phyloP scores from a whole-genome alignment of 1,140 invertebrate genomes.

The Drosophila murphyi region DNA sequence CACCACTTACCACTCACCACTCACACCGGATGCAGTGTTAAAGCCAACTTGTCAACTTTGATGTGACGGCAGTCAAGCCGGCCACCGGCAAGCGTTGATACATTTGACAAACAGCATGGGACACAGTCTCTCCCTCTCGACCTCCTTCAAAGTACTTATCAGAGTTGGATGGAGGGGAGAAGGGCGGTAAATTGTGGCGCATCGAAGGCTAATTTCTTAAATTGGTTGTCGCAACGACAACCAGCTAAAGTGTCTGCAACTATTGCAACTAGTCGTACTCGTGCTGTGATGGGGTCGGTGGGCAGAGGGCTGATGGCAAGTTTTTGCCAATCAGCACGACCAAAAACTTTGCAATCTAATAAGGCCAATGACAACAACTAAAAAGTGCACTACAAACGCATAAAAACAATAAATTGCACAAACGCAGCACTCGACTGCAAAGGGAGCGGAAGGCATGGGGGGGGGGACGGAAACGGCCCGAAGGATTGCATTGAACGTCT shows the following conservation, averaged over 20 bases:
- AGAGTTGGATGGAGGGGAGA: background rate
- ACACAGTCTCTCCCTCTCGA: slow-evolving; percentile 2
- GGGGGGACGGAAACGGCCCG: background rate
- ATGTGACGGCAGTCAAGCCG: slow-evolving; percentile 71
- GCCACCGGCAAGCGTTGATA: slow-evolving; percentile 78
- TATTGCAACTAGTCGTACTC: slow-evolving; percentile 21
- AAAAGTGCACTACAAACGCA: slow-evolving; percentile 82
- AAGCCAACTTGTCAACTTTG: slow-evolving; percentile 72
- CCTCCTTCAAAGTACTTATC: background rate
- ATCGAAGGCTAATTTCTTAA: slow-evolving; percentile 77
- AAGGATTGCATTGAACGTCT: slow-evolving; percentile 38
- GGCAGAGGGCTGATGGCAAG: background rate
- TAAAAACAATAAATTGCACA: slow-evolving; percentile 82
- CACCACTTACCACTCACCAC: background rate
- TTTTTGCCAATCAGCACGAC: slow-evolving; percentile 60
- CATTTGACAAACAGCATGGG: slow-evolving; percentile 75
- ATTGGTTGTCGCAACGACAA: slow-evolving; percentile 65
- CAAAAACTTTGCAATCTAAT: slow-evolving; percentile 77
- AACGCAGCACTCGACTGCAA: slow-evolving; percentile 40
- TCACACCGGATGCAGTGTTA: slow-evolving; percentile 49
- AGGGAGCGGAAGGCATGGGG: background rate
- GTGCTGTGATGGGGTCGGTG: background rate
- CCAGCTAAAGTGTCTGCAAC: slow-evolving; percentile 54
- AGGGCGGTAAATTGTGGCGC: slow-evolving; percentile 8
- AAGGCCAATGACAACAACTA: slow-evolving; percentile 75